phyloP scores from a whole-genome alignment of 2,888 invertebrate genomes.

The Rhagium mordax region DNA sequence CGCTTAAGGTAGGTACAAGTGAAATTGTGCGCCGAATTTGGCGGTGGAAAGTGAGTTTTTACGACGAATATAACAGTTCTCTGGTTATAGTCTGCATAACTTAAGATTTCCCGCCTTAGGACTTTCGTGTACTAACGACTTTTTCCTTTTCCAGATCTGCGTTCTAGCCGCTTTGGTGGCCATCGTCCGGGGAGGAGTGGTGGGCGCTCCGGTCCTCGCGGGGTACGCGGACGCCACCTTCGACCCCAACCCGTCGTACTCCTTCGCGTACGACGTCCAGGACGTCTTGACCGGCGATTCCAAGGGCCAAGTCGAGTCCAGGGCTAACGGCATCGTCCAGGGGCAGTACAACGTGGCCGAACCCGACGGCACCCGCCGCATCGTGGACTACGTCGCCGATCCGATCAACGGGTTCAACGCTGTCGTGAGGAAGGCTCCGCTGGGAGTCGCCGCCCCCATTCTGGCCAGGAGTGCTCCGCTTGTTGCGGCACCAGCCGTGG shows the following conservation, averaged over 20 bases:
- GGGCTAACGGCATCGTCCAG: constrained; percentile 78
- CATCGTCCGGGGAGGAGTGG: constrained; percentile 61
- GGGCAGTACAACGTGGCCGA: constrained; percentile 77
- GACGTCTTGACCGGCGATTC: constrained; percentile 77
- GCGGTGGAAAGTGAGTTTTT: constrained; percentile 7
- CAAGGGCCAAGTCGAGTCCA: constrained; percentile 72
- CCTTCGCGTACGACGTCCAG: constrained; percentile 80
- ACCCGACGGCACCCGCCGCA: constrained; percentile 76
- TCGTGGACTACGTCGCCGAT: constrained; percentile 79
- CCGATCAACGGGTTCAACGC: constrained; percentile 79
- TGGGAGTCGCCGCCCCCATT: constrained; percentile 63
- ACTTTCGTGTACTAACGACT: too few species aligned
- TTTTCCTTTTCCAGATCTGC: constrained; percentile 53
- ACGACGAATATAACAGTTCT: neutral
- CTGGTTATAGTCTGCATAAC: neutral
- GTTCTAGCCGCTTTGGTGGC: constrained; percentile 56
- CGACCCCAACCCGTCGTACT: constrained; percentile 79
- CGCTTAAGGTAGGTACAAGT: constrained; percentile 54
- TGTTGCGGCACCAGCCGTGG: constrained; percentile 61
- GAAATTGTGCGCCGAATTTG: constrained; percentile 17
- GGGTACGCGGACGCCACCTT: constrained; percentile 67
- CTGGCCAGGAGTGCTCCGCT: constrained; percentile 44
- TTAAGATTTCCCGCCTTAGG: neutral
- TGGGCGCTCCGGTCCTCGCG: constrained; percentile 69
- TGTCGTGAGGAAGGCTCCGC: constrained; percentile 77